These are phyloP conservation scores for Rutpela maculata DNA, from an alignment of 2,888 invertebrate genomes.

Conservation along the genomic window DNA sequence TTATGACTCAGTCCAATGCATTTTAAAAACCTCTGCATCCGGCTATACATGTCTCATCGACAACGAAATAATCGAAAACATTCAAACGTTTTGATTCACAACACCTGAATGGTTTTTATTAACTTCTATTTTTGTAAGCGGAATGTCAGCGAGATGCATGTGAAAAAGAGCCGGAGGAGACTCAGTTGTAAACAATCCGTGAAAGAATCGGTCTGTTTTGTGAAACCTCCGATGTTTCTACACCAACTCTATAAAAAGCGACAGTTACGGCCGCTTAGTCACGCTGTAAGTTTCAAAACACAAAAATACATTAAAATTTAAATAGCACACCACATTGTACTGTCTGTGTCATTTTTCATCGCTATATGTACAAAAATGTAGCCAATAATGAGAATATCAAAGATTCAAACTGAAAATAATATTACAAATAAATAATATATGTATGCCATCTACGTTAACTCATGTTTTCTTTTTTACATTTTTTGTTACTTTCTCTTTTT, in stretches of 20 bases:
- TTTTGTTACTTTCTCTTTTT: too few species aligned
- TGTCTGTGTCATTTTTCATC: neutral
- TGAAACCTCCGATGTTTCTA: constrained; percentile 12
- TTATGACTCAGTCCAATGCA: too few species aligned
- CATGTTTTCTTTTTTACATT: too few species aligned
- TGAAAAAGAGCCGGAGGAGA: neutral
- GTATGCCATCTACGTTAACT: too few species aligned
- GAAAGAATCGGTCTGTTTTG: neutral
- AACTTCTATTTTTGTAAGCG: constrained; percentile 15
- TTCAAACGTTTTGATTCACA: constrained; percentile 3
- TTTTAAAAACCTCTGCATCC: too few species aligned
- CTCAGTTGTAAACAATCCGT: constrained; percentile 1
- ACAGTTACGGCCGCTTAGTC: neutral
- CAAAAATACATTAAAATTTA: neutral
- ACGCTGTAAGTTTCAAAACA: constrained; percentile 13
- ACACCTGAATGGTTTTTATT: constrained; percentile 26
- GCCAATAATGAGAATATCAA: too few species aligned
- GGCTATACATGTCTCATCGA: neutral
- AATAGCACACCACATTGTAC: neutral
- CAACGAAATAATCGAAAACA: neutral
- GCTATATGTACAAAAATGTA: too few species aligned
- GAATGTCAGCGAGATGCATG: neutral
- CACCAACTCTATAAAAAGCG: constrained; percentile 3
- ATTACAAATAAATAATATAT: too few species aligned
- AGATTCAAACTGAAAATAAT: too few species aligned